Percentiles rank a stretch among this genome's conserved stretches.
Conservation (phyloP, 2,797 vertebrate species). For the Pitangus sulphuratus region DNA sequence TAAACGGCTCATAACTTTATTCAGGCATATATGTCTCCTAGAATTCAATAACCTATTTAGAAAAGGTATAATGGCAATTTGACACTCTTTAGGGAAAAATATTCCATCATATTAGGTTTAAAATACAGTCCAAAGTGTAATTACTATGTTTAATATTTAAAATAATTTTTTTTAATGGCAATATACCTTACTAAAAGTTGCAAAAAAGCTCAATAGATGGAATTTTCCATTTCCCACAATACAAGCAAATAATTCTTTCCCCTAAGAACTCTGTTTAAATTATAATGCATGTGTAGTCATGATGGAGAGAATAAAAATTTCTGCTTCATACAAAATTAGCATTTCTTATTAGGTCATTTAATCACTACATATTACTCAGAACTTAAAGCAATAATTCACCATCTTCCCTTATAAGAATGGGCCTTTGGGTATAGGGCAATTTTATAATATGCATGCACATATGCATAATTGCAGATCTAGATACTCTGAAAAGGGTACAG, state of each 20-base stretch:
- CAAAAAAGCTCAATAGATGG: neutral
- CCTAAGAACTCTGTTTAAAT: neutral
- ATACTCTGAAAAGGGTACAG: neutral
- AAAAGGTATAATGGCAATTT: neutral
- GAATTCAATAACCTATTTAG: neutral
- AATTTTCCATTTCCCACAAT: neutral
- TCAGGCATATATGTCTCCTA: neutral
- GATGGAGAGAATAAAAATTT: neutral
- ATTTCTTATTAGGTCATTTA: neutral
- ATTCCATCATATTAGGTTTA: neutral
- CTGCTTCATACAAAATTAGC: neutral
- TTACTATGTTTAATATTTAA: slow-evolving; percentile 12
- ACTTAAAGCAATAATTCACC: neutral
- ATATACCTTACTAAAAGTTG: neutral
- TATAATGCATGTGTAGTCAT: neutral
- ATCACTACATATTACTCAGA: neutral
- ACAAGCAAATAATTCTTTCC: neutral
- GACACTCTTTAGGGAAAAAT: neutral
- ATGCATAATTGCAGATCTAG: neutral
- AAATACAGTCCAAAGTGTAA: neutral
- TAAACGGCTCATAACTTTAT: neutral
- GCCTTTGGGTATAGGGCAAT: neutral
- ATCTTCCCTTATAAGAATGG: neutral
- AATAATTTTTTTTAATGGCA: neutral
- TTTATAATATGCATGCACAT: accelerated